phyloP scores from a whole-genome alignment of 2,113 vertebrate species.

The Maccullochella peelii region DNA sequence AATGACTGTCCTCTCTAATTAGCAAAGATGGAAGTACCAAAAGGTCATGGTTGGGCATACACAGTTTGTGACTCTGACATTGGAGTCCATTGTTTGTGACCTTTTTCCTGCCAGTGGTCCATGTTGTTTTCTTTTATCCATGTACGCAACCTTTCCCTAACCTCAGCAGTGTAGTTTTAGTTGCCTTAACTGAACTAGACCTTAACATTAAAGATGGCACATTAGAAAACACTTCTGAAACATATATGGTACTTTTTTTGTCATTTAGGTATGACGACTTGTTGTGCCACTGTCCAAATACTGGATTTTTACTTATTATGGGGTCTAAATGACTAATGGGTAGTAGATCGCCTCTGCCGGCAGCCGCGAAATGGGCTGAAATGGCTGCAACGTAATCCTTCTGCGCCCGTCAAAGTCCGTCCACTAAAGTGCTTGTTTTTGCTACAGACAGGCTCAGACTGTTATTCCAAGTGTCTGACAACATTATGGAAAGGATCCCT shows the following conservation, averaged over 20 bases:
- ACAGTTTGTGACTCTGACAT: not conserved
- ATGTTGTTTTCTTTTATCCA: not conserved
- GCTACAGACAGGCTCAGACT: too few species aligned
- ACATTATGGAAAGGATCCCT: too few species aligned
- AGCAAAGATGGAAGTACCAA: not conserved
- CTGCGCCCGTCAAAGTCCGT: too few species aligned
- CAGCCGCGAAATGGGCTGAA: too few species aligned
- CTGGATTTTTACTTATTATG: too few species aligned
- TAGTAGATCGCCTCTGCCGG: too few species aligned
- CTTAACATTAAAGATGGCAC: not conserved
- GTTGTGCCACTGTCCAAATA: not conserved
- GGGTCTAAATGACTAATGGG: too few species aligned
- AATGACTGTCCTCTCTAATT: not conserved
- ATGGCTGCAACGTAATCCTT: too few species aligned
- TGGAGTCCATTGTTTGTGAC: not conserved
- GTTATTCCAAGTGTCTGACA: too few species aligned
- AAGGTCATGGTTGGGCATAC: not conserved
- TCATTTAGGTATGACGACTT: not conserved
- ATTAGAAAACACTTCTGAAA: not conserved
- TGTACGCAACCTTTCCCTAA: not conserved
- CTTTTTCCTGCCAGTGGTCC: not conserved
- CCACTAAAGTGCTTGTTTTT: too few species aligned
- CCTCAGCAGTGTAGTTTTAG: not conserved
- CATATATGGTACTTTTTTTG: not conserved
- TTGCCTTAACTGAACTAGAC: not conserved